Conservation (phyloP, 2,113 vertebrate species). For the Eulemur macaco region DNA sequence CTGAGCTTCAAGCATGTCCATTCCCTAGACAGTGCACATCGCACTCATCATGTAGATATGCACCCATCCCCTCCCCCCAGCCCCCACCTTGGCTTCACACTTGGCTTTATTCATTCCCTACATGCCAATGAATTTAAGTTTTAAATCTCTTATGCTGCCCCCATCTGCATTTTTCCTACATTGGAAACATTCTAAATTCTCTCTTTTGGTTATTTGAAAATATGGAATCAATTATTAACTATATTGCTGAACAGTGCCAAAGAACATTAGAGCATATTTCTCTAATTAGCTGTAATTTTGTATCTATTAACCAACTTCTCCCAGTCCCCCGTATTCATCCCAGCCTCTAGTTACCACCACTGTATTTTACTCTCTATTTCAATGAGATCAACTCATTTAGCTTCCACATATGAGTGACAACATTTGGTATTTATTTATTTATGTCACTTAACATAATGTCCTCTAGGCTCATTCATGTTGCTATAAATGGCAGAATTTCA, state of each 20-base stretch:
- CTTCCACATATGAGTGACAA: background rate
- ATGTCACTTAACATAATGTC: background rate
- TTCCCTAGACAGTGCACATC: no score
- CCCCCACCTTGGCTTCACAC: background rate
- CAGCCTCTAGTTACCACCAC: background rate
- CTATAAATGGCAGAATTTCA: background rate
- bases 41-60: no score
- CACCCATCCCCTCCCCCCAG: no score
- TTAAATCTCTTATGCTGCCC: background rate
- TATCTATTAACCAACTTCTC: background rate
- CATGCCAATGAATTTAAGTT: background rate
- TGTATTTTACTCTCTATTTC: background rate
- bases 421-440: background rate
- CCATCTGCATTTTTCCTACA: background rate
- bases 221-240: background rate
- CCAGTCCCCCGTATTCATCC: background rate
- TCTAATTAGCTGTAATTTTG: background rate
- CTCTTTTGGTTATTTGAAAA: background rate
- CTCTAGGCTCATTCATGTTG: background rate
- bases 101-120: background rate
- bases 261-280: background rate
- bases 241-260: background rate
- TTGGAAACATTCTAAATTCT: background rate
- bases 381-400: background rate
- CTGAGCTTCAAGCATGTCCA: no score